Evolutionary conservation across 2,113 vertebrate species (phyloP).

Genomic region (Panurus biarmicus): DNA sequence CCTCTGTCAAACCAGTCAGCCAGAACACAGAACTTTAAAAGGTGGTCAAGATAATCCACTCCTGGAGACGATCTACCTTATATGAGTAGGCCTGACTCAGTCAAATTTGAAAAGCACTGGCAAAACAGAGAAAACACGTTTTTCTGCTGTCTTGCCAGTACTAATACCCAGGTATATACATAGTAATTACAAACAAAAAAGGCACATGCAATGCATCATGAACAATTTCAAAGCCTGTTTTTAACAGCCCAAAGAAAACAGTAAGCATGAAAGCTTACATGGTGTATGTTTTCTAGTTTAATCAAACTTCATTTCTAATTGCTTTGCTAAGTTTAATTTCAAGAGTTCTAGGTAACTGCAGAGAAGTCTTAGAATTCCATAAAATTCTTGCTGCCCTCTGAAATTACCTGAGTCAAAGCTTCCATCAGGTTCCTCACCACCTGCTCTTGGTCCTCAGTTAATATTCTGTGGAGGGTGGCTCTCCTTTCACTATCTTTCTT

Average conservation of each 20-base stretch:
- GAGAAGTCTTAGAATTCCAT: neutral
- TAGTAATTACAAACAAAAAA: neutral
- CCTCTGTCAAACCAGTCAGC: neutral
- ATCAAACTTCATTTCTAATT: neutral
- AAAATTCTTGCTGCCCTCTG: neutral
- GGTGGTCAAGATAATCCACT: neutral
- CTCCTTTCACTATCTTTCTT: slow-evolving; percentile 95
- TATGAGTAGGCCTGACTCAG: neutral
- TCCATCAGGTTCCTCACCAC: slow-evolving; percentile 91
- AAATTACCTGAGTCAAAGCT: slow-evolving; percentile 83
- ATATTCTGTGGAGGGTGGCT: slow-evolving; percentile 90
- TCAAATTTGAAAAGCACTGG: neutral
- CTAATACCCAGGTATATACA: neutral
- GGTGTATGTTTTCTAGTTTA: neutral
- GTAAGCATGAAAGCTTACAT: neutral
- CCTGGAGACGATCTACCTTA: neutral
- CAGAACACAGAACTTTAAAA: neutral
- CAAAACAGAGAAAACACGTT: neutral
- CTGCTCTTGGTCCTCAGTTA: slow-evolving; percentile 90
- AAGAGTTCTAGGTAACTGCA: neutral
- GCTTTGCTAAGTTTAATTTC: neutral
- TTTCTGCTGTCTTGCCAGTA: neutral
- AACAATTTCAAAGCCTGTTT: neutral
- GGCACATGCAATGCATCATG: neutral
- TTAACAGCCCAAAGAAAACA: neutral